A percentile compares a stretch with the other conserved stretches of the same genome.
These are phyloP conservation scores for Poecilia wingei DNA, from an alignment of 2,797 vertebrate species.

Conservation along the genomic window DNA sequence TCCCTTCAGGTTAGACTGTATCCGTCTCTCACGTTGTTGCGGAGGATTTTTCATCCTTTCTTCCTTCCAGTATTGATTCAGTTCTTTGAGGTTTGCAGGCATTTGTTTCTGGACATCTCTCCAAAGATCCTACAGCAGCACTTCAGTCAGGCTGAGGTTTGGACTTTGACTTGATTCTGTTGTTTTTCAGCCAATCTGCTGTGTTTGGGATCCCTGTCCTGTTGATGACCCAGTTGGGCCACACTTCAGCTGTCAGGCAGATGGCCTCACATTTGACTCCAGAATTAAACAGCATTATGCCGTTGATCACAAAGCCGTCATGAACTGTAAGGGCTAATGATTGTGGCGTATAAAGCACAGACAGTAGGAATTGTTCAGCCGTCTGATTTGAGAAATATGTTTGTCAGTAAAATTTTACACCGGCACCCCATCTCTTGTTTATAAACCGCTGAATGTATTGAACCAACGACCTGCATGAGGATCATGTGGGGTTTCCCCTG, in stretches of 20 bases:
- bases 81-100: not conserved
- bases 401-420: not conserved
- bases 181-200: not conserved
- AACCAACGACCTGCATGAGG: not conserved
- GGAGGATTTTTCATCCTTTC: not conserved
- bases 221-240: not conserved
- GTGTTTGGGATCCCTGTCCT: not conserved
- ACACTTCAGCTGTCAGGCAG: not conserved
- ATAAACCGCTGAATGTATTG: not conserved
- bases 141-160: not conserved
- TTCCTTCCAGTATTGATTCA: not conserved
- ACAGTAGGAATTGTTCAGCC: not conserved
- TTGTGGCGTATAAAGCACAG: not conserved
- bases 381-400: not conserved
- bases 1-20: not conserved
- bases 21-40: not conserved
- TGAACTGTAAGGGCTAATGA: too few species aligned
- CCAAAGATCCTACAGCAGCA: not conserved
- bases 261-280: not conserved
- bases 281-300: not conserved
- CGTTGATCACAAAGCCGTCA: too few species aligned
- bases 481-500: not conserved
- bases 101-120: not conserved
- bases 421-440: not conserved
- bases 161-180: not conserved